Base-by-base conservation (phyloP, 2,888 invertebrate species). In the Lissocephala sabroskyi region DNA sequence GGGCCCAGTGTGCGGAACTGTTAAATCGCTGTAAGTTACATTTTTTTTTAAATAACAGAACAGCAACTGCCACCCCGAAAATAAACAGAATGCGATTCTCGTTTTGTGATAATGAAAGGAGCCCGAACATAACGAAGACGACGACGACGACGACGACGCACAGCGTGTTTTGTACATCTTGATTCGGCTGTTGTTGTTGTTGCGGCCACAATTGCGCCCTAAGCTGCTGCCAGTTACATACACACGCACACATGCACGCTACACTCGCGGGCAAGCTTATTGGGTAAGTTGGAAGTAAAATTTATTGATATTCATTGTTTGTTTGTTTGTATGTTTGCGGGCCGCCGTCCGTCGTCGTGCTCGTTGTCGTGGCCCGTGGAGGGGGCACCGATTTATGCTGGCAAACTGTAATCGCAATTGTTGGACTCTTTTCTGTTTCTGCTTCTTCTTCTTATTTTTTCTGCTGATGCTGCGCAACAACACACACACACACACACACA, bases 271-370 rank as follows among this genome's bases (percentile, higher is more conserved):
- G 33, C 14, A n/a, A 5, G 3, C n/a, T 33, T 33, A 19, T 19
- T n/a, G 37, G 9, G 30, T 30, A 7, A 47, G 59, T 55, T 53
- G 52, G 56, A 41, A 35, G 65, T 51, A 65, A 56, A 64, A 64
- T 64, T 64, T 64, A 64, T 64, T 62, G 64, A 64, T 64, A 64
- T 64, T 64, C 65, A 64, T 64, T 64, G 59, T 65, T 65, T 64
- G 62, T 65, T 64, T 62, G 62, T 64, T 59, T 17, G 5, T 13
- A 16, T 13, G 35, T 32, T 6, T 32, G 13, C 13, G 13, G 13
- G 29, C n/a, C n/a, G n/a, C n/a, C n/a, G n/a, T n/a, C n/a, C n/a
- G n/a, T n/a, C n/a, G n/a, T n/a, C n/a, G n/a, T 13, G 62, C 62
- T 44, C 58, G 55, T 54, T 62, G 59, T 59, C 53, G 52, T 49